phyloP scores from a whole-genome alignment of 2,888 invertebrate genomes.

The Choristoneura rosaceana region DNA sequence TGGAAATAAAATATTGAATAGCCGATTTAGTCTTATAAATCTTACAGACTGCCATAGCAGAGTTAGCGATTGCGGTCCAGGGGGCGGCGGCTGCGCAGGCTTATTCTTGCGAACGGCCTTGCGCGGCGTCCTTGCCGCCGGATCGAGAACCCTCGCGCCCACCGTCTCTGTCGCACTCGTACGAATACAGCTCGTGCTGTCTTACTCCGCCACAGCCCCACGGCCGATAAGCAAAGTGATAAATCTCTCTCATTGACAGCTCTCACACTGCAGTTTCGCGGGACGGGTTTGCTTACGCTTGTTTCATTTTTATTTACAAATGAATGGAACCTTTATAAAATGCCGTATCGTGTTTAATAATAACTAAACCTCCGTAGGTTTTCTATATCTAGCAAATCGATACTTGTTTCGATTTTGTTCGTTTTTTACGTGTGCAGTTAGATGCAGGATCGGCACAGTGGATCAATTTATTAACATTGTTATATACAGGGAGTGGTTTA shows the following conservation, averaged over 20 bases:
- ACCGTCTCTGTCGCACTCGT: constrained; percentile 59
- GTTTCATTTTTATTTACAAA: constrained; percentile 72
- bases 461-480: constrained; percentile 72
- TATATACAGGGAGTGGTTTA: constrained; percentile 54
- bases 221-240: constrained; percentile 69
- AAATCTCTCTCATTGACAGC: constrained; percentile 74
- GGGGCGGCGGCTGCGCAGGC: constrained; percentile 54
- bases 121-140: constrained; percentile 76
- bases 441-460: constrained; percentile 59
- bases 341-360: constrained; percentile 68
- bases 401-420: constrained; percentile 38
- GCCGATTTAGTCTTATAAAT: not conserved
- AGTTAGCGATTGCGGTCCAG: constrained; percentile 36
- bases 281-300: constrained; percentile 63
- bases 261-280: constrained; percentile 66
- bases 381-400: constrained; percentile 54
- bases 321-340: constrained; percentile 67
- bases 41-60: constrained; percentile 6
- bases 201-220: constrained; percentile 59
- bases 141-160: constrained; percentile 59
- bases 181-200: constrained; percentile 50
- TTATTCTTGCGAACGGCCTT: constrained; percentile 74
- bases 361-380: constrained; percentile 64
- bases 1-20: not conserved
- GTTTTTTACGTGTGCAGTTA: constrained; percentile 61